Evolutionary conservation across 2,113 vertebrate species (phyloP), one percentile per base, ranked within the genome.

Genomic region (Mus pahari): DNA sequence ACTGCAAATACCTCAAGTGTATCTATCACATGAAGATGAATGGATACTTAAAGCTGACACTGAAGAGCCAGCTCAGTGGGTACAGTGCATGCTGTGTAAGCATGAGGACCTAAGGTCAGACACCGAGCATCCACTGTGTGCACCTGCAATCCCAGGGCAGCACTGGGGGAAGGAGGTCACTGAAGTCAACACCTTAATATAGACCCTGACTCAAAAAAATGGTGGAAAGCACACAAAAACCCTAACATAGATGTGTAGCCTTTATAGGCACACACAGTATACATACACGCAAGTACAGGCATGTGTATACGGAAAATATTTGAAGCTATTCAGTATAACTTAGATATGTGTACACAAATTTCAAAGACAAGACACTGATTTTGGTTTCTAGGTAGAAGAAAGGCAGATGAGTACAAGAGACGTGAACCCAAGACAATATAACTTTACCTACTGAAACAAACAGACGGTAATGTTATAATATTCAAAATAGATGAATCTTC

Each of bases 321-420:
- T 74, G 48, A 96, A 94, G 19, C 42, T 93, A 93, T 78, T 91
- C 78, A 62, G 12, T 83, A 90, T 79, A 42, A 94, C 53, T 36
- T 75, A 74, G 24, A 42, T 74, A 86, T 66, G 28, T 77, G 58
- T 90, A 73, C 36, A 73, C 22, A 39, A 94, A 75, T 91, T 95
- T 92, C 95, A 92, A 94, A 95, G 89, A 70, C 39, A 96, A 95
- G 22, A 90, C 71, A 92, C 1, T 86, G 48, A 82, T 83, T 60
- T 86, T 92, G 91, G 86, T 91, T 82, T 7, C 14, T 28, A 50
- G 12, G 50, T 89, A 94, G 82, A 96, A 86, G 31, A 90, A 82
- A 86, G 89, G 19, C 28, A 90, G 64, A 79, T 33, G 22, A 22
- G 14, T 42, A 17, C 42, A 16, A 96, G 28, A 86, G 7, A 89